Evolutionary conservation across 2,888 invertebrate genomes (phyloP).

Genomic region (Heliconius aoede): DNA sequence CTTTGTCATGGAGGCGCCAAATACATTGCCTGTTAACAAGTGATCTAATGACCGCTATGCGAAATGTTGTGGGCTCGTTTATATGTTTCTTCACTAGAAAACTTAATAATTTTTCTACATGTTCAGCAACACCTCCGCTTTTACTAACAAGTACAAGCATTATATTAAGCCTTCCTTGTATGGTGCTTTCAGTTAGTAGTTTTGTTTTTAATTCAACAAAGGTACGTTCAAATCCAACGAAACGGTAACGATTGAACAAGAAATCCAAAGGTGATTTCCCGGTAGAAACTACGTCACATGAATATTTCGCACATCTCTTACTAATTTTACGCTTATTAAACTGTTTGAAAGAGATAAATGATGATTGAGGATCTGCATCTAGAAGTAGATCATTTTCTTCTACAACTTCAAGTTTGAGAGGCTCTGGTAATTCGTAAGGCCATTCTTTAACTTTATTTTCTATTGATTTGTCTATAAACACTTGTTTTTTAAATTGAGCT

Average conservation of each 20-base stretch:
- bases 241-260: conserved; percentile 65
- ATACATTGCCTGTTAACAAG: conserved; percentile 63
- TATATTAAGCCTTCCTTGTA: conserved; percentile 64
- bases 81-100: conserved; percentile 55
- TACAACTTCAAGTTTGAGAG: conserved; percentile 33
- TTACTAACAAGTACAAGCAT: conserved; percentile 71
- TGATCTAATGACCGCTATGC: conserved; percentile 67
- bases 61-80: conserved; percentile 64
- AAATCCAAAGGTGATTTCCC: conserved; percentile 57
- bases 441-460: conserved; percentile 54
- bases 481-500: conserved; percentile 56
- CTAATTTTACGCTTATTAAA: neutral
- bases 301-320: conserved; percentile 17
- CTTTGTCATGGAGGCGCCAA: conserved; percentile 62
- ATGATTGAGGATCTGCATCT: conserved; percentile 45
- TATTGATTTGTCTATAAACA: conserved; percentile 60
- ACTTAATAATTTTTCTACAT: conserved; percentile 57
- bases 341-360: conserved; percentile 31
- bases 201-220: conserved; percentile 60
- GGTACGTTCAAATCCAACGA: conserved; percentile 59
- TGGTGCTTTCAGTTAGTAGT: conserved; percentile 56
- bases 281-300: neutral
- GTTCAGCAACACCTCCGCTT: conserved; percentile 59
- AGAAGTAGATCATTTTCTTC: conserved; percentile 54
- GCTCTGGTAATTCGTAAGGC: conserved; percentile 54